Percentiles rank a stretch among this genome's conserved stretches.
These are phyloP conservation scores for Xestia ashworthii DNA, from an alignment of 2,888 invertebrate species.

Conservation along the genomic window DNA sequence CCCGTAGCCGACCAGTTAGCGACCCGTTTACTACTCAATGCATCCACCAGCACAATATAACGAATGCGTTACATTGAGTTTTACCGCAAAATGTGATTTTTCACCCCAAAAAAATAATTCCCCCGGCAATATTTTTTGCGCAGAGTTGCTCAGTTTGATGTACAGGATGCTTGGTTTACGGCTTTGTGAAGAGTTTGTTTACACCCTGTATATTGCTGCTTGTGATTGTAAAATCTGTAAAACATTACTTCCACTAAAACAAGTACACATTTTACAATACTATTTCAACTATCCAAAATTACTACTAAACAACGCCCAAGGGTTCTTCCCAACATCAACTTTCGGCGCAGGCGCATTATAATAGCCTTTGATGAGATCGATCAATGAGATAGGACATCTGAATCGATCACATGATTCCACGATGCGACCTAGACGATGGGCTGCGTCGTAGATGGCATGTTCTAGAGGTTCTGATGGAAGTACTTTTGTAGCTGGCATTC, in stretches of 20 bases:
- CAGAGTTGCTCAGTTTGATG: too few species aligned
- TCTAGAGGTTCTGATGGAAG: constrained; percentile 91
- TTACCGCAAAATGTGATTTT: too few species aligned
- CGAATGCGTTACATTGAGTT: too few species aligned
- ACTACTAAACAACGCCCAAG: constrained; percentile 75
- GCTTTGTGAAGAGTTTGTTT: too few species aligned
- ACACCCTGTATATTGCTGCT: neutral
- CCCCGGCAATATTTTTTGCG: too few species aligned
- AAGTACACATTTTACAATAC: neutral
- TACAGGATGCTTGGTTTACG: too few species aligned
- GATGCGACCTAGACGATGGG: constrained; percentile 83
- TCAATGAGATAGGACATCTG: constrained; percentile 92
- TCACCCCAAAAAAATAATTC: too few species aligned
- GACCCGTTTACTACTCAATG: too few species aligned
- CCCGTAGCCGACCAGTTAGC: too few species aligned
- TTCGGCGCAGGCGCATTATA: constrained; percentile 78
- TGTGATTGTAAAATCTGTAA: neutral
- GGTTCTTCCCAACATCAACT: constrained; percentile 65
- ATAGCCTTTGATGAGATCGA: constrained; percentile 92
- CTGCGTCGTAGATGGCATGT: constrained; percentile 91
- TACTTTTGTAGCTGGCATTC: constrained; percentile 91
- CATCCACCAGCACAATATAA: too few species aligned
- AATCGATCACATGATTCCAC: constrained; percentile 87
- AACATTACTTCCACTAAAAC: neutral
- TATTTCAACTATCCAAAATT: constrained; percentile 69